Evolutionary conservation across 1,140 invertebrate genomes (phyloP).

Genomic region (Phenacoccus solenopsis): DNA sequence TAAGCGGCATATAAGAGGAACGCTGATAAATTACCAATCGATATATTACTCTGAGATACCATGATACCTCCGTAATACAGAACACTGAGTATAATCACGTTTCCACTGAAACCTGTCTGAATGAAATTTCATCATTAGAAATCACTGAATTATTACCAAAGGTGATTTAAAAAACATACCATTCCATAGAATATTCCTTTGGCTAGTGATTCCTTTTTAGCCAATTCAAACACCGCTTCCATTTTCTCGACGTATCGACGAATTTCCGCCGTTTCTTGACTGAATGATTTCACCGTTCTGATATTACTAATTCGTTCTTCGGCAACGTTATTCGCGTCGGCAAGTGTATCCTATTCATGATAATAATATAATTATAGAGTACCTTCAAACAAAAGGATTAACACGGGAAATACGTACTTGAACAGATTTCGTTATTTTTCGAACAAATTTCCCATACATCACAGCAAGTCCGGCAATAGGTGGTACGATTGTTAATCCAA

Average conservation of each 20-base stretch:
- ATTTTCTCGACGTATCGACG: constrained; percentile 54
- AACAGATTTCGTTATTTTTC: constrained; percentile 68
- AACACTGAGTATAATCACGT: constrained; percentile 79
- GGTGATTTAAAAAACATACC: constrained; percentile 37
- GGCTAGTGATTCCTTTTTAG: constrained; percentile 76
- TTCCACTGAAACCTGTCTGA: constrained; percentile 84
- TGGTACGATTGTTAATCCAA: constrained; percentile 77
- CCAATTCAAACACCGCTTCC: constrained; percentile 57
- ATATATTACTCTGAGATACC: constrained; percentile 66
- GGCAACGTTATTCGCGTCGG: constrained; percentile 67
- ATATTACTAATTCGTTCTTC: constrained; percentile 91
- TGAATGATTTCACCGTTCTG: constrained; percentile 85
- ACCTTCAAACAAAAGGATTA: neutral
- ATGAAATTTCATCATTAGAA: constrained; percentile 20
- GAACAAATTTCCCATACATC: constrained; percentile 77
- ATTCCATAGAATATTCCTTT: constrained; percentile 83
- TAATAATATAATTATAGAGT: neutral
- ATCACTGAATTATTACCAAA: neutral
- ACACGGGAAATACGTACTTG: constrained; percentile 32
- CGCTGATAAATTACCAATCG: constrained; percentile 78
- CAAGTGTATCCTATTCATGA: constrained; percentile 75
- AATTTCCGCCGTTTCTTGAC: constrained; percentile 68
- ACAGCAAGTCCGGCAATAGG: constrained; percentile 73
- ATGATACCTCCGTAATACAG: constrained; percentile 86
- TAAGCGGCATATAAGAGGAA: constrained; percentile 89